Percentiles rank a stretch among this genome's conserved stretches.
Evolutionary conservation across 2,888 invertebrate genomes (phyloP).

Genomic region (Leptinotarsa rubiginosa): DNA sequence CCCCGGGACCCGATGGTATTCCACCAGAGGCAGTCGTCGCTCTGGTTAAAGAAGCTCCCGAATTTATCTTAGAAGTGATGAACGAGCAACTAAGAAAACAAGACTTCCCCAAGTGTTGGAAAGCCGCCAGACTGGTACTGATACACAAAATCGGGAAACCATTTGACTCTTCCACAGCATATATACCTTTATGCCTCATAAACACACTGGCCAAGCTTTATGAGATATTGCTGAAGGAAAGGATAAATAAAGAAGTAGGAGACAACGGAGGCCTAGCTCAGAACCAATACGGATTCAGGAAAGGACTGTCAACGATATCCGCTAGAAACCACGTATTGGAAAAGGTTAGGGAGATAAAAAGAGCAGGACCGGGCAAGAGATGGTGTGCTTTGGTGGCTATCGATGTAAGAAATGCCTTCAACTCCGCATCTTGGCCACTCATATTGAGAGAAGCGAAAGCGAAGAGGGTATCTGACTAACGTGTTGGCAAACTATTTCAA

Average conservation of each 20-base stretch:
- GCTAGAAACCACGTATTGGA: background rate
- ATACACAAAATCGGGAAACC: slow-evolving; percentile 24
- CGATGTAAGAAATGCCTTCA: slow-evolving; percentile 17
- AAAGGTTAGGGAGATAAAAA: background rate
- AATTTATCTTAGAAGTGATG: background rate
- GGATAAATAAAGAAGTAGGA: slow-evolving; percentile 21
- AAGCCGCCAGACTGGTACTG: slow-evolving; percentile 28
- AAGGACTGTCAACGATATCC: background rate
- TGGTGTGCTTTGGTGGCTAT: slow-evolving; percentile 7
- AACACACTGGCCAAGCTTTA: slow-evolving; percentile 19
- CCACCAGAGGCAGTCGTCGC: background rate
- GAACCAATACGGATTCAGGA: slow-evolving; percentile 2
- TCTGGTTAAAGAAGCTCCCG: background rate
- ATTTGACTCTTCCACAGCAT: background rate
- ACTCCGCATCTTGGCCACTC: slow-evolving; percentile 4
- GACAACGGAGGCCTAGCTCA: background rate
- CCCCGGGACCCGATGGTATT: background rate
- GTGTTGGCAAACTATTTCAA: background rate
- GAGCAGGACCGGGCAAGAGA: background rate
- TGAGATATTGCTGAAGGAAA: slow-evolving; percentile 20
- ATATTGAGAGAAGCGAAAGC: background rate
- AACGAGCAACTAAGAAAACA: slow-evolving; percentile 21
- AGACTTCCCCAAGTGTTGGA: slow-evolving; percentile 28
- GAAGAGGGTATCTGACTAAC: background rate
- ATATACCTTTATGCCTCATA: slow-evolving; percentile 23